Evolutionary conservation across 2,113 vertebrate genomes (phyloP).

Genomic region (Columba janthina): DNA sequence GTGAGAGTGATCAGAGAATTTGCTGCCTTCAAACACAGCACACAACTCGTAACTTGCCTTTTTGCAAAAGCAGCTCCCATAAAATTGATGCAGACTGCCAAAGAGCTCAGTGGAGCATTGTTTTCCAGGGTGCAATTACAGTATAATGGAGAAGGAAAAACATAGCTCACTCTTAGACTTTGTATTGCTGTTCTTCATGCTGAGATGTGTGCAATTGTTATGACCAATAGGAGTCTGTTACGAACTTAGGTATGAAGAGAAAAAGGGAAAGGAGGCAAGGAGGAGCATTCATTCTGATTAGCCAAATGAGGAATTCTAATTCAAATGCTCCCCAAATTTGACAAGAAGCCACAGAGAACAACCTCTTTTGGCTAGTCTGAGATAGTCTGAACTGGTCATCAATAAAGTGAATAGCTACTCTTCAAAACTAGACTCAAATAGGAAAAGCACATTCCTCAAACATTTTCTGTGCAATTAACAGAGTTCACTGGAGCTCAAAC

Average conservation of each 20-base stretch:
- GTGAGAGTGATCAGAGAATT: neutral
- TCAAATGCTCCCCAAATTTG: neutral
- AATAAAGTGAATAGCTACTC: neutral
- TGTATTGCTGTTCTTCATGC: neutral
- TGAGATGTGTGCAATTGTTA: neutral
- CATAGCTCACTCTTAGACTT: neutral
- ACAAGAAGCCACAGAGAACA: neutral
- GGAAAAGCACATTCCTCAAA: neutral
- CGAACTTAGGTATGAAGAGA: neutral
- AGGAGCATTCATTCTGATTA: neutral
- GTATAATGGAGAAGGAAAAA: neutral
- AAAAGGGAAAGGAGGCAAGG: neutral
- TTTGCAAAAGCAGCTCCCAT: neutral
- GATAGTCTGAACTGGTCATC: neutral
- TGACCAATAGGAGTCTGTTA: neutral
- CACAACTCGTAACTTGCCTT: neutral
- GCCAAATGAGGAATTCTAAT: neutral
- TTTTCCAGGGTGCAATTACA: neutral
- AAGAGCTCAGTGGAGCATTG: fast-evolving
- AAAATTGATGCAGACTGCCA: neutral
- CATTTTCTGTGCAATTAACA: neutral
- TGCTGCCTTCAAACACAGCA: fast-evolving
- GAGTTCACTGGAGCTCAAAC: neutral
- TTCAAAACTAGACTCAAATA: neutral
- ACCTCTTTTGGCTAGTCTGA: neutral